These are phyloP conservation scores for Actinia tenebrosa DNA, from an alignment of 64 coral and sea anemone species.

Conservation along the genomic window DNA sequence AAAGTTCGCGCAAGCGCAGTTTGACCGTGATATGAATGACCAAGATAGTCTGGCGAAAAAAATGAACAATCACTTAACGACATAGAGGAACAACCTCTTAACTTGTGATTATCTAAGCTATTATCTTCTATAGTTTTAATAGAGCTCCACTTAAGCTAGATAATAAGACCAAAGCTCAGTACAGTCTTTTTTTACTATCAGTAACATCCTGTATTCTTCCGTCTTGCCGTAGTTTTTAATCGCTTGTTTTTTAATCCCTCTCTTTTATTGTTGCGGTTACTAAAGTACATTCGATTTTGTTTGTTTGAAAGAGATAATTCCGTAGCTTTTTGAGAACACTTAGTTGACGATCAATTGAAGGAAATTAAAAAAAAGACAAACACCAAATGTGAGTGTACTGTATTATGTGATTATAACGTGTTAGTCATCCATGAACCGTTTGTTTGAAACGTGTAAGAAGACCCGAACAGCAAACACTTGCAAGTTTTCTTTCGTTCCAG, in stretches of 20 bases:
- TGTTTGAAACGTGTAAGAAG: no score
- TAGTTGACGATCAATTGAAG: no score
- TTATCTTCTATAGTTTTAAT: neutral
- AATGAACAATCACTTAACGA: neutral
- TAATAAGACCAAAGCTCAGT: neutral
- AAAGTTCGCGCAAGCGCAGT: no score
- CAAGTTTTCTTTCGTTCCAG: no score
- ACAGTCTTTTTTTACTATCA: neutral
- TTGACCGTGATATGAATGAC: neutral
- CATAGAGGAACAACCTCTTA: neutral
- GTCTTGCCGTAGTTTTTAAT: neutral
- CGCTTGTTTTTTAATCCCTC: neutral
- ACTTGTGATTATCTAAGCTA: neutral
- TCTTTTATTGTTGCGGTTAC: neutral
- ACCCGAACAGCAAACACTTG: no score
- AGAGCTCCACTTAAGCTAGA: neutral
- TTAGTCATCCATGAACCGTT: no score
- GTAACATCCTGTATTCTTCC: neutral
- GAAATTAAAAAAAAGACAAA: no score
- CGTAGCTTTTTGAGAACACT: no score
- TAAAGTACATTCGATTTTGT: neutral
- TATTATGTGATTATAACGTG: no score
- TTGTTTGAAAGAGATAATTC: neutral
- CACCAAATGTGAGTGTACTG: no score
- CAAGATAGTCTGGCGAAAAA: neutral